Percentiles rank a stretch among this genome's conserved stretches.
These are phyloP conservation scores for Mastomys coucha DNA, from an alignment of 2,113 vertebrate genomes.

Conservation along the genomic window DNA sequence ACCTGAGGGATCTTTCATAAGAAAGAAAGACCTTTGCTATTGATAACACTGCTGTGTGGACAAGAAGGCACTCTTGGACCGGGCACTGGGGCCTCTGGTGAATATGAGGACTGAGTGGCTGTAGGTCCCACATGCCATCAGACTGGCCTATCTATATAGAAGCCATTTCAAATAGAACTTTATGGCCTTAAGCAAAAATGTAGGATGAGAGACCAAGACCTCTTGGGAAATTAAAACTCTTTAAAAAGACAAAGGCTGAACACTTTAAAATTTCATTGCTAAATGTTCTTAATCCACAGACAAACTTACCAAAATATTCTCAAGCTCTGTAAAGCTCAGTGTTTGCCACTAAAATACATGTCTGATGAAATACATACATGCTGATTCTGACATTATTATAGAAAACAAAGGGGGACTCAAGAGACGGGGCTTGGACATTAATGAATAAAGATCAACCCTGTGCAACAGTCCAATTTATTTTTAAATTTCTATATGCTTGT, in stretches of 20 bases:
- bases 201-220: background rate
- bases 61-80: background rate
- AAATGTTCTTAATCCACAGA: background rate
- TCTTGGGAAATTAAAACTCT: background rate
- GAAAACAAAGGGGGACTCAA: background rate
- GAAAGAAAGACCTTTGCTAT: background rate
- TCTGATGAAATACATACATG: background rate
- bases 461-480: background rate
- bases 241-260: background rate
- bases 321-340: background rate
- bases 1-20: background rate
- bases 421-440: background rate
- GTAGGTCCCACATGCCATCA: rapidly evolving
- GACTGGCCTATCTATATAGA: background rate
- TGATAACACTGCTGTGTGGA: background rate
- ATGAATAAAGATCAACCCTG: background rate
- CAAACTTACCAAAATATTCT: background rate
- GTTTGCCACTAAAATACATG: conserved; percentile 9
- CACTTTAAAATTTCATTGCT: background rate
- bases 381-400: background rate
- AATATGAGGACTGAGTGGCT: rapidly evolving
- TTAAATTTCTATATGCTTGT: background rate
- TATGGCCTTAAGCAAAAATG: background rate
- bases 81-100: too few species aligned
- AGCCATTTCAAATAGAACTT: background rate